phyloP scores from a whole-genome alignment of 1,140 invertebrate genomes.

The Scaptomyza hsui region DNA sequence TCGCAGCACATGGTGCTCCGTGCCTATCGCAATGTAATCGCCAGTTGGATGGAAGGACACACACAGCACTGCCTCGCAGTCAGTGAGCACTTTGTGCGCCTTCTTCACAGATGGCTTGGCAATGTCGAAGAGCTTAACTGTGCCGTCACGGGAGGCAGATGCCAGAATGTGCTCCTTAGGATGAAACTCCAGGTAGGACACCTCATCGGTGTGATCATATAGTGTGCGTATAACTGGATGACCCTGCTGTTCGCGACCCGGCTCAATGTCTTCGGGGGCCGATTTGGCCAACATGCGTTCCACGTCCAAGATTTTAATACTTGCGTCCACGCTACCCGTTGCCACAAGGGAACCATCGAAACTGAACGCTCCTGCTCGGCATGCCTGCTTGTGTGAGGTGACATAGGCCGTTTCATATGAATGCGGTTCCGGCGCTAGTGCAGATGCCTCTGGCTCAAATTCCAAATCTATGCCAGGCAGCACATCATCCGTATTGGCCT shows the following conservation, averaged over 20 bases:
- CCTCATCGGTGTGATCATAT: constrained; percentile 99
- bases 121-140: constrained; percentile 98
- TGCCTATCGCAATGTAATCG: constrained; percentile 96
- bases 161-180: constrained; percentile 96
- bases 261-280: constrained; percentile 92
- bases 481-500: constrained; percentile 88
- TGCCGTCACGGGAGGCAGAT: constrained; percentile 96
- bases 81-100: constrained; percentile 97
- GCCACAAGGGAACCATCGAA: constrained; percentile 97
- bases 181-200: constrained; percentile 98
- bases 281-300: constrained; percentile 98
- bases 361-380: constrained; percentile 97
- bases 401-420: constrained; percentile 99
- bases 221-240: constrained; percentile 99
- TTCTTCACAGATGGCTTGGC: constrained; percentile 99
- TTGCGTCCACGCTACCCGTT: constrained; percentile 98
- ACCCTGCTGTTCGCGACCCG: constrained; percentile 92
- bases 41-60: constrained; percentile 98
- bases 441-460: constrained; percentile 96
- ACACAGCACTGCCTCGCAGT: constrained; percentile 94
- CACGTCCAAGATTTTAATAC: constrained; percentile 99
- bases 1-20: constrained; percentile 94
- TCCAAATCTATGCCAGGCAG: constrained; percentile 96
- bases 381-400: constrained; percentile 98
- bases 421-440: constrained; percentile 95